phyloP scores from a whole-genome alignment of 2,113 vertebrate species.

The Gasterosteus aculeatus region DNA sequence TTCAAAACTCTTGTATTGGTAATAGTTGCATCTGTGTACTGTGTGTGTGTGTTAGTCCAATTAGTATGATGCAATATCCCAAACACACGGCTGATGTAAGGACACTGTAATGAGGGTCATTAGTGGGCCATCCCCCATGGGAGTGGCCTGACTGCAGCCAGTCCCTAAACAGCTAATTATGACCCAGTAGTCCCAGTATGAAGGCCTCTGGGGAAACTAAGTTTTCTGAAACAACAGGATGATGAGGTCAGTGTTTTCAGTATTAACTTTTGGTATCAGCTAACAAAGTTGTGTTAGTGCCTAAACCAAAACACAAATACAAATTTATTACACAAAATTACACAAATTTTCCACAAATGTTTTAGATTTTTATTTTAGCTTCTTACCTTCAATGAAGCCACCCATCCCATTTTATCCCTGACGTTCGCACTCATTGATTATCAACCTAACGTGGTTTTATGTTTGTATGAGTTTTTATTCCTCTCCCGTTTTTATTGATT shows the following conservation, averaged over 20 bases:
- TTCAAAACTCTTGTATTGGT: neutral
- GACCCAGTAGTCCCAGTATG: neutral
- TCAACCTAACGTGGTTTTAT: neutral
- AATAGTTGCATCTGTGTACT: neutral
- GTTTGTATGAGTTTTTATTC: neutral
- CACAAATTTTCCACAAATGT: neutral
- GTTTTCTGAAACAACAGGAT: neutral
- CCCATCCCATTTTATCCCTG: neutral
- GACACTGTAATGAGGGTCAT: neutral
- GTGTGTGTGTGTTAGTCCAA: neutral
- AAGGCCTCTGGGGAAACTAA: neutral
- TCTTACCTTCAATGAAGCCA: neutral
- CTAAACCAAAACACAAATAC: neutral
- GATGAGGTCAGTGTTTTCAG: neutral
- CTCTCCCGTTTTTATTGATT: too few relatives aligned
- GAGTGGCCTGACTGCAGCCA: constrained; percentile 2
- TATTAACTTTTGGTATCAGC: neutral
- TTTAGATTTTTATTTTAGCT: neutral
- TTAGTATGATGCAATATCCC: neutral
- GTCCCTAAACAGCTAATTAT: neutral
- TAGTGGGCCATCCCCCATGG: neutral
- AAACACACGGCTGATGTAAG: constrained; percentile 1
- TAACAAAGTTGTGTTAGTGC: neutral
- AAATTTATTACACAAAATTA: too few relatives aligned
- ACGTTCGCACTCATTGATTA: neutral